Conservation (phyloP, 2,888 invertebrate genomes). For the Synanthedon formicaeformis region DNA sequence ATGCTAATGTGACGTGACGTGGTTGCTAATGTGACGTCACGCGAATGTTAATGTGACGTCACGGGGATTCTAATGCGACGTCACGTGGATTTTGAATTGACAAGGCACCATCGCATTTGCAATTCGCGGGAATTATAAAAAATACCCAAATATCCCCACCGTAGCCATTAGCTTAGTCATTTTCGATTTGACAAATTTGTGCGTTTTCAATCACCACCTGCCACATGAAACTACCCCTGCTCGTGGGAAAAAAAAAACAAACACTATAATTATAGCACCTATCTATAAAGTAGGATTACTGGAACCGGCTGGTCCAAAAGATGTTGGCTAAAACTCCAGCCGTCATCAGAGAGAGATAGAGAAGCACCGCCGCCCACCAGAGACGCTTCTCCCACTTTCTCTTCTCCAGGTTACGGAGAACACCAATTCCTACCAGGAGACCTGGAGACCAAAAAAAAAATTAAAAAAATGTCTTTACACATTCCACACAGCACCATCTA, state of each 20-base stretch:
- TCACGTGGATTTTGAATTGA: no score
- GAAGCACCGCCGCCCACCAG: slow-evolving; percentile 84
- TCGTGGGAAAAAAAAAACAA: not conserved
- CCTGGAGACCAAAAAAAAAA: slow-evolving; percentile 70
- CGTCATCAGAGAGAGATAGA: slow-evolving; percentile 78
- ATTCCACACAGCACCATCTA: no score
- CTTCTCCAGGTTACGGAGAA: slow-evolving; percentile 84
- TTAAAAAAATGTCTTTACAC: not conserved
- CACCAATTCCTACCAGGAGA: slow-evolving; percentile 84
- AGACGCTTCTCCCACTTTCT: slow-evolving; percentile 83
- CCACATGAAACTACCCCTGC: not conserved
- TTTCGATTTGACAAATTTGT: no score
- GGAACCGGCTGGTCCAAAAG: slow-evolving; percentile 70
- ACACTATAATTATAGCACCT: not conserved
- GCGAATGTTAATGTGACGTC: no score
- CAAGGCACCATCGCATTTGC: no score
- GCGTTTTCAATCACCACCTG: not conserved
- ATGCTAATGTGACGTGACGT: no score
- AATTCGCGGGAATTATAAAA: no score
- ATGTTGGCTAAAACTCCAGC: slow-evolving; percentile 81
- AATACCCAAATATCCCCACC: no score
- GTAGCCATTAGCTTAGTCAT: no score
- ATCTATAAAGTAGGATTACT: not conserved
- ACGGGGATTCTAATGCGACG: no score
- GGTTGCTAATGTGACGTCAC: no score